These are phyloP conservation scores for Craseonycteris thonglongyai DNA, from an alignment of 2,113 vertebrate species.

Conservation along the genomic window DNA sequence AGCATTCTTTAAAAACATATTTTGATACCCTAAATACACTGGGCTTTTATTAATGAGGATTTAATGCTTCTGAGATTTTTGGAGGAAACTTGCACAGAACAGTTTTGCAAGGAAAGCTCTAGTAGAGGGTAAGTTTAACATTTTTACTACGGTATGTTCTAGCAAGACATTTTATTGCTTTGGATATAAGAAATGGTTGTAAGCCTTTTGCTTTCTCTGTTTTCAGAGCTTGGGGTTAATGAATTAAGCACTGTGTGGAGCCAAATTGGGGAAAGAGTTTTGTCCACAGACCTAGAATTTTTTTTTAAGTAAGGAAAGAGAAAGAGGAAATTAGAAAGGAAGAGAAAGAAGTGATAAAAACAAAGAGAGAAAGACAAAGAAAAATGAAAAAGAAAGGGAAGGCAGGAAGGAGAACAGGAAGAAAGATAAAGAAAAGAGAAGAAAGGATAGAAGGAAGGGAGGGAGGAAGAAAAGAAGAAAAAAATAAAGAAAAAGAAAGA, in stretches of 20 bases:
- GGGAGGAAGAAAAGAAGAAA: background rate
- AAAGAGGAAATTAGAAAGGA: background rate
- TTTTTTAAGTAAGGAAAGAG: background rate
- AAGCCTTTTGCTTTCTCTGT: slow-evolving; percentile 49
- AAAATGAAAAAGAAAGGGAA: background rate
- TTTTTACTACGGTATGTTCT: slow-evolving; percentile 68
- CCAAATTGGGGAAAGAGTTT: background rate
- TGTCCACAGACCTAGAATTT: background rate
- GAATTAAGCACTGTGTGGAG: background rate
- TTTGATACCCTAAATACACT: slow-evolving; percentile 82
- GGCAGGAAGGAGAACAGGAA: background rate
- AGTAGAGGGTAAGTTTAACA: slow-evolving; percentile 53
- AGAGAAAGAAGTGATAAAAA: background rate
- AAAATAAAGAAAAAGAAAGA: background rate
- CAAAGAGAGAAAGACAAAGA: background rate
- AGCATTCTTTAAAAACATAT: slow-evolving; percentile 82
- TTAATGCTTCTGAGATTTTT: slow-evolving; percentile 80
- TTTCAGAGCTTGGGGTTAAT: slow-evolving; percentile 33
- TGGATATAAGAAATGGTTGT: slow-evolving; percentile 57
- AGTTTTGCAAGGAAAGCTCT: slow-evolving; percentile 69
- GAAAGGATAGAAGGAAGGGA: background rate
- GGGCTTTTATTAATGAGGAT: slow-evolving; percentile 83
- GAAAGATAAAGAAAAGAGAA: background rate
- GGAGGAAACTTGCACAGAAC: slow-evolving; percentile 69
- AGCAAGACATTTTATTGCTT: slow-evolving; percentile 71